Evolutionary conservation across 1,140 invertebrate species (phyloP).

Genomic region (Drosophila eugracilis): DNA sequence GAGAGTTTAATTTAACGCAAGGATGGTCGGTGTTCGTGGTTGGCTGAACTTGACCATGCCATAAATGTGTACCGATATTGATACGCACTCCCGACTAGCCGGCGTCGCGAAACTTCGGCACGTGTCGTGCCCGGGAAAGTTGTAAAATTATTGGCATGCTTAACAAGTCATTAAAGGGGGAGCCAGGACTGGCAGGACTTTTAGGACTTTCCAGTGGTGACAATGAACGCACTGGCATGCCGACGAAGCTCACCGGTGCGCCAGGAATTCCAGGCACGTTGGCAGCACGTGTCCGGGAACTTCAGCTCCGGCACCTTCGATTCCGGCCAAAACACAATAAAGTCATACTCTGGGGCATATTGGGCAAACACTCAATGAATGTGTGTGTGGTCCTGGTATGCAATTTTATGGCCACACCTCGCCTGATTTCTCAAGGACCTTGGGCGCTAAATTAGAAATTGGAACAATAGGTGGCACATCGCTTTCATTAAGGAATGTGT

Average conservation of each 20-base stretch:
- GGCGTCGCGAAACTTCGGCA: slow-evolving; percentile 74
- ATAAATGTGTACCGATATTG: slow-evolving; percentile 34
- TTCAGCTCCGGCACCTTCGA: slow-evolving; percentile 32
- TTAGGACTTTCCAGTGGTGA: slow-evolving; percentile 27
- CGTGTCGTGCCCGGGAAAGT: slow-evolving; percentile 67
- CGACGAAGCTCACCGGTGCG: slow-evolving; percentile 52
- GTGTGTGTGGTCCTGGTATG: slow-evolving; percentile 61
- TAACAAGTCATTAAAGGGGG: slow-evolving; percentile 75
- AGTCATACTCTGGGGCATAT: slow-evolving; percentile 32
- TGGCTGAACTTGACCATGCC: slow-evolving; percentile 68
- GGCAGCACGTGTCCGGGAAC: slow-evolving; percentile 72
- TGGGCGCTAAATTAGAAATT: slow-evolving; percentile 75
- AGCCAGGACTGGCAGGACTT: slow-evolving; percentile 5
- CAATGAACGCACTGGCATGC: slow-evolving; percentile 62
- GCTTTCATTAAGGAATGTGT: slow-evolving; percentile 77
- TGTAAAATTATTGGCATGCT: slow-evolving; percentile 82
- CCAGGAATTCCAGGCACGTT: slow-evolving; percentile 79
- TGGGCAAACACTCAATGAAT: slow-evolving; percentile 34
- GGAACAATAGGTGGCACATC: slow-evolving; percentile 75
- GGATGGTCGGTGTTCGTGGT: slow-evolving; percentile 55
- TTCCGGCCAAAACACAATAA: slow-evolving; percentile 49
- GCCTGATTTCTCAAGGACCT: slow-evolving; percentile 70
- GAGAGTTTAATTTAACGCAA: slow-evolving; percentile 84
- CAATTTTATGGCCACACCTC: slow-evolving; percentile 64
- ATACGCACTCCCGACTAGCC: slow-evolving; percentile 17